Percentiles rank a stretch among this genome's conserved stretches.
These are phyloP conservation scores for Stegophylla sp. DNA, from an alignment of 2,888 invertebrate species.

Conservation along the genomic window DNA sequence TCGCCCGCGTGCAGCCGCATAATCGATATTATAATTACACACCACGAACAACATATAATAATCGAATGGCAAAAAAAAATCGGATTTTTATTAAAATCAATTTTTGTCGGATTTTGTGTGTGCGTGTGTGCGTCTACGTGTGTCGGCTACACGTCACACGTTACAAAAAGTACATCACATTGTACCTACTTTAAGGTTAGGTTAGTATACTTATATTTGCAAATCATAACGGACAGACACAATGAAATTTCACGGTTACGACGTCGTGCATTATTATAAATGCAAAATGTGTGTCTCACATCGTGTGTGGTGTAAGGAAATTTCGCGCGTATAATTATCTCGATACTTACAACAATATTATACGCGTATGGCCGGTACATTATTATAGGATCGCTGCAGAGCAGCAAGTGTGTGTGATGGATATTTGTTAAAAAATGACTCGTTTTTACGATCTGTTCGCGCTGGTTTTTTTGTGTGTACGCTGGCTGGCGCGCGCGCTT, in stretches of 20 bases:
- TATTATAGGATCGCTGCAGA: too few relatives aligned
- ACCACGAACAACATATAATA: background rate
- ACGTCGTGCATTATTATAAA: background rate
- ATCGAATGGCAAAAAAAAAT: constrained; percentile 28
- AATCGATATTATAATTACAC: constrained; percentile 46
- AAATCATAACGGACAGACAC: background rate
- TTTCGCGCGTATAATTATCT: background rate
- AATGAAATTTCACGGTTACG: background rate
- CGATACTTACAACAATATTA: background rate
- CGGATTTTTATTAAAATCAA: constrained; percentile 27
- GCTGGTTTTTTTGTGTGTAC: constrained; percentile 2
- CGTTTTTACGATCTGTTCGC: constrained; percentile 35
- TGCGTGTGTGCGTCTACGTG: background rate
- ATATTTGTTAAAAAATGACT: constrained; percentile 30
- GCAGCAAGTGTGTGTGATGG: background rate
- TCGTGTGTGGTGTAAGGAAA: background rate
- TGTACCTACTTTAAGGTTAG: too few relatives aligned
- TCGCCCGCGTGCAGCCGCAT: constrained; percentile 23
- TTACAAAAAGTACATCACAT: too few relatives aligned
- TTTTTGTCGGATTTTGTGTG: background rate
- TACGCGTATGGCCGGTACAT: too few relatives aligned
- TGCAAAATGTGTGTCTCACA: constrained; percentile 4
- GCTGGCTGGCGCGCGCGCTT: background rate
- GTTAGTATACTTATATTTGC: background rate
- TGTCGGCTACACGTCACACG: background rate